Conservation (phyloP, 2,113 vertebrate species). For the Sebastes schlegelii region DNA sequence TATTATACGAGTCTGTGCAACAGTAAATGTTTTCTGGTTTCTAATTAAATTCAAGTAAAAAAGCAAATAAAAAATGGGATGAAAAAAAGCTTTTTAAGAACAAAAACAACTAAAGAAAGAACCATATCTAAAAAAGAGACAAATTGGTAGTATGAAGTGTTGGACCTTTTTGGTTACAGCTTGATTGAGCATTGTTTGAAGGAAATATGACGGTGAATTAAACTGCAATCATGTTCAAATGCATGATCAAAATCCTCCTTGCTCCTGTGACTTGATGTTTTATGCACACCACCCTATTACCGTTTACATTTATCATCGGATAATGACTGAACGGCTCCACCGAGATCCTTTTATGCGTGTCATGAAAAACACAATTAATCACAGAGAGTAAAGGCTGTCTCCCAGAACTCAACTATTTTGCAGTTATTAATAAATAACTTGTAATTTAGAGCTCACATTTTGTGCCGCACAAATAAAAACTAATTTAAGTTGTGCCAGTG, state of each 20-base stretch:
- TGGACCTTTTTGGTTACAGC: background rate
- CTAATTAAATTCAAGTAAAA: background rate
- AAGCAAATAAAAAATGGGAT: slow-evolving; percentile 3
- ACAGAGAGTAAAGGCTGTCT: slow-evolving; percentile 5
- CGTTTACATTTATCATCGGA: slow-evolving; percentile 30
- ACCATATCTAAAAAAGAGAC: background rate
- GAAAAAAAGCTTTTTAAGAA: background rate
- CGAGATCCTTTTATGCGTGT: slow-evolving; percentile 22
- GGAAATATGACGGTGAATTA: slow-evolving; percentile 30
- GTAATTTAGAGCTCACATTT: slow-evolving; percentile 14
- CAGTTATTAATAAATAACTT: slow-evolving; percentile 24
- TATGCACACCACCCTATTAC: slow-evolving; percentile 21
- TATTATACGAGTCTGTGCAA: background rate
- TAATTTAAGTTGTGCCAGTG: background rate
- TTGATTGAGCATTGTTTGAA: slow-evolving; percentile 26
- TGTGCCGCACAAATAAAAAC: slow-evolving; percentile 4
- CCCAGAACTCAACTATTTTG: slow-evolving; percentile 23
- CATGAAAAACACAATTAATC: slow-evolving; percentile 46
- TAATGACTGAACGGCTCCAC: slow-evolving; percentile 31
- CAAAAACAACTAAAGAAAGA: background rate
- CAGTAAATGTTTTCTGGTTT: background rate
- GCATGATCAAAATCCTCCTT: slow-evolving; percentile 18
- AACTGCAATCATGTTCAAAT: slow-evolving; percentile 50
- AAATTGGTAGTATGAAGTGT: background rate
- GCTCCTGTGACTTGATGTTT: slow-evolving; percentile 31